Percentiles rank a stretch among this genome's conserved stretches.
phyloP scores from a whole-genome alignment of 1,140 invertebrate species.

The Heterodera schachtii region DNA sequence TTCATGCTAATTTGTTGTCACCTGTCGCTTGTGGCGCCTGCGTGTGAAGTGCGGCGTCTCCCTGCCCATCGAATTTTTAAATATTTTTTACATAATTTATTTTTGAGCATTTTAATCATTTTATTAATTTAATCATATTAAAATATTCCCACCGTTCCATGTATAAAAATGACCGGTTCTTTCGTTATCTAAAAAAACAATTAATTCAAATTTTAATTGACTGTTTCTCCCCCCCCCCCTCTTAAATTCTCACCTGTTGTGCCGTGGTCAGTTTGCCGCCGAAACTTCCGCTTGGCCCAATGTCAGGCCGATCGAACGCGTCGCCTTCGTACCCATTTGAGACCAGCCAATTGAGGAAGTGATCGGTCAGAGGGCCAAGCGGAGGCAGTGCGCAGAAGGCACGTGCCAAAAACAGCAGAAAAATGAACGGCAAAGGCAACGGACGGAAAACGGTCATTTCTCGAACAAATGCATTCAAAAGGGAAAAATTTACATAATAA shows the following conservation, averaged over 20 bases:
- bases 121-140: background rate
- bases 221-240: background rate
- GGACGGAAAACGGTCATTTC: background rate
- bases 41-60: constrained; percentile 63
- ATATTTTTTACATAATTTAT: background rate
- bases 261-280: constrained; percentile 51
- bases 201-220: background rate
- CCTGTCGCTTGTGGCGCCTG: constrained; percentile 61
- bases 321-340: constrained; percentile 63
- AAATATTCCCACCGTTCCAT: constrained; percentile 36
- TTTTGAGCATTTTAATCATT: background rate
- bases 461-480: background rate
- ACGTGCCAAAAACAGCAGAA: background rate
- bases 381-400: background rate
- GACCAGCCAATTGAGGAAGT: constrained; percentile 64
- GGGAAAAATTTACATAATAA: background rate
- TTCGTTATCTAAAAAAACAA: constrained; percentile 46
- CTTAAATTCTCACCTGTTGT: constrained; percentile 39
- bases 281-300: constrained; percentile 64
- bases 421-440: background rate
- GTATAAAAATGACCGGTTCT: constrained; percentile 63
- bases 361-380: constrained; percentile 51
- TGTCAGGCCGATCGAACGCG: constrained; percentile 60
- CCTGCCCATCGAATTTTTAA: constrained; percentile 32
- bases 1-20: constrained; percentile 1